These are phyloP conservation scores for Troides oblongomaculatus DNA, from an alignment of 2,888 invertebrate genomes.

Conservation along the genomic window DNA sequence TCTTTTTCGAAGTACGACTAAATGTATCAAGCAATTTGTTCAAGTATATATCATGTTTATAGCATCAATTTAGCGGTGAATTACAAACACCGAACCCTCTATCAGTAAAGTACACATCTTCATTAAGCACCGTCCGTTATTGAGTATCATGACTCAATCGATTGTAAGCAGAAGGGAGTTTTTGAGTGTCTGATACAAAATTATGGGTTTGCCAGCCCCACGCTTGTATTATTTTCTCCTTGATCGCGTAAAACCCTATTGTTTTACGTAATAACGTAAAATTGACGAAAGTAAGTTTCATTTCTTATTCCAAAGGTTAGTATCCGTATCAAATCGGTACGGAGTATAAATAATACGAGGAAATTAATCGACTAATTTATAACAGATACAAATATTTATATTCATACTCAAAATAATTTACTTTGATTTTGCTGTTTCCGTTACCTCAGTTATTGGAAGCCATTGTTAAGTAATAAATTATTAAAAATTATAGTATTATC, in stretches of 20 bases:
- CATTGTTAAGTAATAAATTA: too few species aligned
- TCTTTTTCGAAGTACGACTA: not conserved
- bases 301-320: not conserved
- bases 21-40: slow-evolving; percentile 36
- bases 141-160: slow-evolving; percentile 73
- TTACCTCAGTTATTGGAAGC: not conserved
- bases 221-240: slow-evolving; percentile 37
- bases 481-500: too few species aligned
- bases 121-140: slow-evolving; percentile 56
- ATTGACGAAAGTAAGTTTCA: slow-evolving; percentile 3
- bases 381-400: too few species aligned
- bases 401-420: not conserved
- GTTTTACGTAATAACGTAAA: slow-evolving; percentile 22
- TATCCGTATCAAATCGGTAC: not conserved
- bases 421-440: not conserved
- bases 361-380: not conserved
- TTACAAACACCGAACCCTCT: slow-evolving; percentile 57
- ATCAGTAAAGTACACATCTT: slow-evolving; percentile 63
- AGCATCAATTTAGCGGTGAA: slow-evolving; percentile 23
- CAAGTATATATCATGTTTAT: slow-evolving; percentile 62
- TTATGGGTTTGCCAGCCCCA: slow-evolving; percentile 60
- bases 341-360: not conserved
- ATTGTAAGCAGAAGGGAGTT: slow-evolving; percentile 52
- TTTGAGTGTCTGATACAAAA: slow-evolving; percentile 63
- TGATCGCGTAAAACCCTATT: slow-evolving; percentile 25